Evolutionary conservation across 2,113 vertebrate species (phyloP).

Genomic region (Cyanoramphus novaezelandiae): DNA sequence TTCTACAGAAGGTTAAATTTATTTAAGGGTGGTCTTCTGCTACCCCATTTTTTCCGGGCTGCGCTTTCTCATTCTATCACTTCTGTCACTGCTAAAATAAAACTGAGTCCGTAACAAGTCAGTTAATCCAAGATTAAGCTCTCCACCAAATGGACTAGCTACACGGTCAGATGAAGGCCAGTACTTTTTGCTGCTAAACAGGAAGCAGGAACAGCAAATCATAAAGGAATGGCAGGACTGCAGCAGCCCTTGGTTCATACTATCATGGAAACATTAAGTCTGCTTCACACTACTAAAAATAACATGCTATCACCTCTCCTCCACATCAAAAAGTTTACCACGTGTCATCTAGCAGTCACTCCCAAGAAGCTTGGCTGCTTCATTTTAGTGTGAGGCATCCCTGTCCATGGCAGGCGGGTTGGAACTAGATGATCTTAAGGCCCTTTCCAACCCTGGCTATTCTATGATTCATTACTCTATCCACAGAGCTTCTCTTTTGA

Average conservation of each 20-base stretch:
- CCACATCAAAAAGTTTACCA: neutral
- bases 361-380: neutral
- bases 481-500: neutral
- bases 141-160: neutral
- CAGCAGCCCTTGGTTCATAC: neutral
- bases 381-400: no score
- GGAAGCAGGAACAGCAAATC: conserved; percentile 43
- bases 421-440: no score
- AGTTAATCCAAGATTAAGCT: neutral
- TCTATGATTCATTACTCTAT: neutral
- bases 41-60: neutral
- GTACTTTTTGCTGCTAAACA: neutral
- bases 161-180: neutral
- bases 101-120: neutral
- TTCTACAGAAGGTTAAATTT: neutral
- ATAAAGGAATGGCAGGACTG: conserved; percentile 17
- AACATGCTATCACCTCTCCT: neutral
- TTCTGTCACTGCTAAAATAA: neutral
- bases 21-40: neutral
- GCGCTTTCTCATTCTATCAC: neutral
- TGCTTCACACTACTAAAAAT: conserved; percentile 16
- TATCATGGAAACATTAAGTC: neutral
- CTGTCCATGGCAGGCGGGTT: no score
- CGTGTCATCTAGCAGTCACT: neutral
- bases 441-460: no score